Evolutionary conservation across 2,113 vertebrate species (phyloP).

Genomic region (Verasper variegatus): DNA sequence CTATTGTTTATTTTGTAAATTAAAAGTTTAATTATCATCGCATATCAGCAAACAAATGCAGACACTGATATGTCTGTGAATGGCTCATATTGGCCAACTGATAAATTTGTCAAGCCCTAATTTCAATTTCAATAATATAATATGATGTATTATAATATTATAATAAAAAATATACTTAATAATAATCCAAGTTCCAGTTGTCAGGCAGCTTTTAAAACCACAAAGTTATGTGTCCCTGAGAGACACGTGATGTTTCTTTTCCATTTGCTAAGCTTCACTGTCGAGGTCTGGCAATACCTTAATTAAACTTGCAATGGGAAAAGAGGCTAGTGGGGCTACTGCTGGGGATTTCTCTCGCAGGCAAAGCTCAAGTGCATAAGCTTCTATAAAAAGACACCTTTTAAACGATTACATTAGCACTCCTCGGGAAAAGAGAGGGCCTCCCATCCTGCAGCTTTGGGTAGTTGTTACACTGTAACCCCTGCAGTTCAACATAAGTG

Average conservation of each 20-base stretch:
- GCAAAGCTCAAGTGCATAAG: slow-evolving; percentile 64
- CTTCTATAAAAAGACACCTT: slow-evolving; percentile 67
- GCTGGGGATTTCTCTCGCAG: slow-evolving; percentile 48
- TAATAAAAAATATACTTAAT: background rate
- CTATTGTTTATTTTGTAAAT: too few species aligned
- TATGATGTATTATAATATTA: background rate
- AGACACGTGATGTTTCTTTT: slow-evolving; percentile 39
- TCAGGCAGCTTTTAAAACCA: slow-evolving; percentile 25
- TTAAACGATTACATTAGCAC: slow-evolving; percentile 76
- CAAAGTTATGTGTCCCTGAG: slow-evolving; percentile 17
- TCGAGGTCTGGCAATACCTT: slow-evolving; percentile 60
- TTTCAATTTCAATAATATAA: background rate
- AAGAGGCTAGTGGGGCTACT: slow-evolving; percentile 52
- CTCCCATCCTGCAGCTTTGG: slow-evolving; percentile 35
- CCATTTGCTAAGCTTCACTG: slow-evolving; percentile 45
- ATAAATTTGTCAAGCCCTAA: background rate
- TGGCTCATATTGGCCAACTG: too few species aligned
- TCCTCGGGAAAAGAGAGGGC: slow-evolving; percentile 15
- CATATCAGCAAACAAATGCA: too few species aligned
- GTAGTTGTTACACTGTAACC: slow-evolving; percentile 5
- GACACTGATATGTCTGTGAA: too few species aligned
- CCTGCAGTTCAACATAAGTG: slow-evolving; percentile 23
- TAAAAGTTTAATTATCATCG: too few species aligned
- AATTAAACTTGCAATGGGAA: slow-evolving; percentile 67
- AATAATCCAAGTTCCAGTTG: slow-evolving; percentile 17